These are phyloP conservation scores for Galerucella calmariensis DNA, from an alignment of 2,888 invertebrate genomes.

Conservation along the genomic window DNA sequence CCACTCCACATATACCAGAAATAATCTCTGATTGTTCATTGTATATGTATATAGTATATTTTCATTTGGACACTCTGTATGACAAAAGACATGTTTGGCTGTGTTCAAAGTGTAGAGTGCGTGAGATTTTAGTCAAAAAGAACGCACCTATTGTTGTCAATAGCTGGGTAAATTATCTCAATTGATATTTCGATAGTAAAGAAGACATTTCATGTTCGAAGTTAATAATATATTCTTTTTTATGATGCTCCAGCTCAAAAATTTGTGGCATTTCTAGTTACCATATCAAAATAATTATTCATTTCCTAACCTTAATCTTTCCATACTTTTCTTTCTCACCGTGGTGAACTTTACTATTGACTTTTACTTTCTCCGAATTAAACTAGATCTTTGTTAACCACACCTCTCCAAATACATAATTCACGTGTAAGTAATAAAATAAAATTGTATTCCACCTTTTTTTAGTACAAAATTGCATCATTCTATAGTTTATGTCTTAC, in stretches of 20 bases:
- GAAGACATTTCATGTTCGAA: not conserved
- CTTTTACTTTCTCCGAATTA: slow-evolving; percentile 1
- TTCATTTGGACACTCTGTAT: too few relatives aligned
- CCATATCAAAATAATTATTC: not conserved
- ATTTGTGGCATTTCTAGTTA: not conserved
- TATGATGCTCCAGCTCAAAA: not conserved
- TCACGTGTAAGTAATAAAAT: not conserved
- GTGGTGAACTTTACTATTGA: not conserved
- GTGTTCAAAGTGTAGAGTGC: too few relatives aligned
- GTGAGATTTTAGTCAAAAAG: too few relatives aligned
- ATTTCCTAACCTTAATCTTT: not conserved
- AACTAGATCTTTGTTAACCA: not conserved
- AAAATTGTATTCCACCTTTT: not conserved
- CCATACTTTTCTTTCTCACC: not conserved
- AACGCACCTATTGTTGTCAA: too few relatives aligned
- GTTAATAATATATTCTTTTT: not conserved
- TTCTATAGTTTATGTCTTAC: not conserved
- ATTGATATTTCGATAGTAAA: not conserved
- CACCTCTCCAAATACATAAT: not conserved
- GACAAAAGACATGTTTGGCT: too few relatives aligned
- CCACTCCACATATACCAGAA: too few relatives aligned
- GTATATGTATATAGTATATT: too few relatives aligned
- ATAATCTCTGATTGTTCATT: too few relatives aligned
- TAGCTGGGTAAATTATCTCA: not conserved
- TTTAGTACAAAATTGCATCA: slow-evolving; percentile 15